Conservation (phyloP, 2,888 invertebrate species). For the Cactoblastis cactorum region DNA sequence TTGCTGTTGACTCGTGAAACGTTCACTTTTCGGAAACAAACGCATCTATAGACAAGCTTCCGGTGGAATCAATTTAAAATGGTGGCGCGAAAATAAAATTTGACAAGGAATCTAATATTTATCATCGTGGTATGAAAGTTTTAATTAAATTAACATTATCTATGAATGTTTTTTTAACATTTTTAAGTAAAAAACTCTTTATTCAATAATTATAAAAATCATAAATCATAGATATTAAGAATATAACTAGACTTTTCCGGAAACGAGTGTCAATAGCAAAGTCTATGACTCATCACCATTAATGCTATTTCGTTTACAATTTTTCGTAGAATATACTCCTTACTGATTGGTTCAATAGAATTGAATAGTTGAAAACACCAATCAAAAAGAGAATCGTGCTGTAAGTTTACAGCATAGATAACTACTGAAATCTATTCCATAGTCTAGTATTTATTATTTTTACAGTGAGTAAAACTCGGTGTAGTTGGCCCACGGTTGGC, state of each 20-base stretch:
- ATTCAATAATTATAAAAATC: constrained; percentile 38
- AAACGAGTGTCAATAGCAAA: constrained; percentile 74
- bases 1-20: constrained; percentile 81
- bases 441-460: not conserved
- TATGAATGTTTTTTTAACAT: not conserved
- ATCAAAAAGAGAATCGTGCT: constrained; percentile 26
- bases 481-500: no score
- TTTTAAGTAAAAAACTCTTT: not conserved
- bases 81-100: constrained; percentile 55
- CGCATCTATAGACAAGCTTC: constrained; percentile 78
- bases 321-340: constrained; percentile 13
- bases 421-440: not conserved
- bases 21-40: constrained; percentile 80
- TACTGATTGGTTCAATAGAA: constrained; percentile 25
- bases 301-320: constrained; percentile 46
- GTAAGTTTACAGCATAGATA: not conserved
- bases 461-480: no score
- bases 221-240: constrained; percentile 44
- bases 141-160: not conserved
- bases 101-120: constrained; percentile 1
- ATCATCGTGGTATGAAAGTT: not conserved
- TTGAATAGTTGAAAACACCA: constrained; percentile 19
- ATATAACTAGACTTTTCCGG: constrained; percentile 63
- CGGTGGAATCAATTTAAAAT: constrained; percentile 72
- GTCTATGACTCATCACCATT: constrained; percentile 70